phyloP scores from a whole-genome alignment of 1,140 invertebrate genomes.

The Panagrolaimus sp. region DNA sequence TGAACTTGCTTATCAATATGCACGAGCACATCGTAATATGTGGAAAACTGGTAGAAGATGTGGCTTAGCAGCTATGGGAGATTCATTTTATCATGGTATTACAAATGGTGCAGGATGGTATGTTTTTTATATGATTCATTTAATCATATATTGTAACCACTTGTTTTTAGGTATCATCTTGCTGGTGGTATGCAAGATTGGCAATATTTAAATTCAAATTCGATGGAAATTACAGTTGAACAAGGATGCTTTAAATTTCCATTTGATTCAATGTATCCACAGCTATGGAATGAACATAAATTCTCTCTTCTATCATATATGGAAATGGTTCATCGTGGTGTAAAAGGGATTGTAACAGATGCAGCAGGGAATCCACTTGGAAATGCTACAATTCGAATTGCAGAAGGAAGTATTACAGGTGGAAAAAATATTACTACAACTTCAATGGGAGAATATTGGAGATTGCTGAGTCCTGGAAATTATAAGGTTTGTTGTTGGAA shows the following conservation, averaged over 20 bases:
- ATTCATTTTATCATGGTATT: constrained; percentile 65
- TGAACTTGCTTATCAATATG: constrained; percentile 74
- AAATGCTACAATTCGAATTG: constrained; percentile 70
- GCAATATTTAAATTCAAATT: constrained; percentile 86
- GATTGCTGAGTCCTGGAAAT: constrained; percentile 76
- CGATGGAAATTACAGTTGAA: constrained; percentile 89
- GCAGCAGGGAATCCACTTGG: constrained; percentile 69
- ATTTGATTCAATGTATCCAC: constrained; percentile 67
- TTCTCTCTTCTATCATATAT: constrained; percentile 77
- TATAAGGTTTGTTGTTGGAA: constrained; percentile 68
- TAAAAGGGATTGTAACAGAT: constrained; percentile 77
- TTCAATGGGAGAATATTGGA: constrained; percentile 81
- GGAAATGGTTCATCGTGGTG: constrained; percentile 78
- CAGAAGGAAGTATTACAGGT: constrained; percentile 63
- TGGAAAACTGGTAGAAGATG: constrained; percentile 54
- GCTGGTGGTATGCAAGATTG: constrained; percentile 89
- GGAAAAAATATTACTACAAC: constrained; percentile 68
- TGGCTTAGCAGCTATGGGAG: constrained; percentile 42
- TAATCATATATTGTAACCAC: background rate
- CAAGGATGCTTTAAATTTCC: constrained; percentile 89
- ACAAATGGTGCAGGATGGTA: constrained; percentile 79
- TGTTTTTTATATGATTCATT: background rate
- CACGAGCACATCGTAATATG: constrained; percentile 60
- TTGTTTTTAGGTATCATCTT: constrained; percentile 39
- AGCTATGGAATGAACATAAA: constrained; percentile 81